A percentile compares a stretch with the other conserved stretches of the same genome.
These are phyloP conservation scores for Beroe ovata DNA, from an alignment of 37 sponge, comb jelly and placozoan genomes.

Conservation along the genomic window DNA sequence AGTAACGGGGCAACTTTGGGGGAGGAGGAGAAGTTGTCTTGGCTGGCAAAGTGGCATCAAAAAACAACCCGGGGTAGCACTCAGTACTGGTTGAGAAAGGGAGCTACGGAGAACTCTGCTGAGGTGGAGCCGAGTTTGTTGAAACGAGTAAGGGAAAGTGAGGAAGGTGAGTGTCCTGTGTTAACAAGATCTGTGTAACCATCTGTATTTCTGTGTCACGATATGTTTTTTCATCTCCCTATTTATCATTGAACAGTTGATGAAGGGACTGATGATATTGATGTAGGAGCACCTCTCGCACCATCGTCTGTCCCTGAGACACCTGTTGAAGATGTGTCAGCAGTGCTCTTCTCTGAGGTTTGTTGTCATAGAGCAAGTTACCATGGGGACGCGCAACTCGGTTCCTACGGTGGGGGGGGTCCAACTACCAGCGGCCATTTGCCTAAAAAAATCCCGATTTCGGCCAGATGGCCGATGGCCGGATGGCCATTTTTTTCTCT, in stretches of 20 bases:
- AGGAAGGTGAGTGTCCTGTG: too few relatives aligned
- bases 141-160: not conserved
- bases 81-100: slow-evolving; percentile 56
- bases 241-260: too few relatives aligned
- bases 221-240: too few relatives aligned
- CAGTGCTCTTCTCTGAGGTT: slow-evolving; percentile 64
- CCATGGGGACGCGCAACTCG: too few relatives aligned
- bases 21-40: not conserved
- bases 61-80: slow-evolving; percentile 53
- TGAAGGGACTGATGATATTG: too few relatives aligned
- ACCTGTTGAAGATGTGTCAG: not conserved
- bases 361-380: not conserved
- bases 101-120: not conserved
- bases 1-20: not conserved
- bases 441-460: too few relatives aligned
- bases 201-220: too few relatives aligned
- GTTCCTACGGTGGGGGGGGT: too few relatives aligned
- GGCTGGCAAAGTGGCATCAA: slow-evolving; percentile 59
- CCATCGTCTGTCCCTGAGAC: not conserved
- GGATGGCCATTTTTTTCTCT: too few relatives aligned
- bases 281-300: not conserved
- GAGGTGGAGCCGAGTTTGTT: not conserved
- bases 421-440: too few relatives aligned
- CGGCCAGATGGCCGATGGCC: too few relatives aligned
- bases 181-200: too few relatives aligned